These are phyloP conservation scores for Odontomachus brunneus DNA, from an alignment of 1,140 invertebrate species.

Conservation along the genomic window DNA sequence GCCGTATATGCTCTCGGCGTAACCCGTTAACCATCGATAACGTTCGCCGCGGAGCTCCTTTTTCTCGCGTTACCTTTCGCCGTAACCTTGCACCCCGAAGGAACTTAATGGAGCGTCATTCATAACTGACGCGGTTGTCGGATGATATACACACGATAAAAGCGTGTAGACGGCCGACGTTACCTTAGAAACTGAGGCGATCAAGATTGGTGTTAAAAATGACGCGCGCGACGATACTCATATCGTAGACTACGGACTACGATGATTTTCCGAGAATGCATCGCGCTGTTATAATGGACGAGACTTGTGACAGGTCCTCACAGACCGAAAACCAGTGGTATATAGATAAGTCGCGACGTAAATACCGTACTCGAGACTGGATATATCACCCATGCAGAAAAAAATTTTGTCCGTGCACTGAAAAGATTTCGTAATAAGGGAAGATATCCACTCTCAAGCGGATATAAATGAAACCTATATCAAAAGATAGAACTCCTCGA, in stretches of 20 bases:
- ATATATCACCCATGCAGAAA: too few relatives aligned
- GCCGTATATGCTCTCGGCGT: background rate
- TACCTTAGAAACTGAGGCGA: conserved; percentile 29
- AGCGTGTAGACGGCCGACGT: conserved; percentile 19
- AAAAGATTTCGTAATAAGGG: too few relatives aligned
- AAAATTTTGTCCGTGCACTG: too few relatives aligned
- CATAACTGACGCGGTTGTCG: conserved; percentile 40
- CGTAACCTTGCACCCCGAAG: conserved; percentile 24
- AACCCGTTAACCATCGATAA: conserved; percentile 38
- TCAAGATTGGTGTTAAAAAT: conserved; percentile 54
- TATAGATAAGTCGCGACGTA: too few relatives aligned
- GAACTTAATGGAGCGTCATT: conserved; percentile 50
- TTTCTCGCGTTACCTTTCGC: conserved; percentile 20
- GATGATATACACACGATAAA: conserved; percentile 53
- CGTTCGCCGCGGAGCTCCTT: background rate
- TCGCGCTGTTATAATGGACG: background rate
- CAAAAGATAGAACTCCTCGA: too few relatives aligned
- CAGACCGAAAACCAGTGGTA: conserved; percentile 3
- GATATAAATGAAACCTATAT: too few relatives aligned
- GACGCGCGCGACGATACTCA: conserved; percentile 24
- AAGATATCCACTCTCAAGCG: too few relatives aligned
- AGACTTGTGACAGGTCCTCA: conserved; percentile 4
- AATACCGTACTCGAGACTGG: too few relatives aligned
- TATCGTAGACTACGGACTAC: conserved; percentile 16
- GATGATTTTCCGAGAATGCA: conserved; percentile 17